A percentile compares a stretch with the other conserved stretches of the same genome.
Evolutionary conservation across 2,888 invertebrate genomes (phyloP).

Genomic region (Netelia virgata): DNA sequence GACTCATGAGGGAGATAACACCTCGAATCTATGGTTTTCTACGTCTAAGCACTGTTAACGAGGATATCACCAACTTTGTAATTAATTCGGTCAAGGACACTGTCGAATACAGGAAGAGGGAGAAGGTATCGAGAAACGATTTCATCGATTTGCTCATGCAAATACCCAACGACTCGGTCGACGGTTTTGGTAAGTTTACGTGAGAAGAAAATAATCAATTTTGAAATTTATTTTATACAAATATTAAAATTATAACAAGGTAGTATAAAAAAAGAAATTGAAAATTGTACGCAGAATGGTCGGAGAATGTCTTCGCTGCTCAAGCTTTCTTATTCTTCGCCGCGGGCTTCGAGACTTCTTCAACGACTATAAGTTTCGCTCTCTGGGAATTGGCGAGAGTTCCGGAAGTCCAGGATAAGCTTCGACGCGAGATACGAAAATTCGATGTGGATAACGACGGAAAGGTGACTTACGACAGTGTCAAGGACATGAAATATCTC

Average conservation of each 20-base stretch:
- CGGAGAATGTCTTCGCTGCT: slow-evolving; percentile 80
- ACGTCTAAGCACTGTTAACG: slow-evolving; percentile 50
- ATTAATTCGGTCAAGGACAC: slow-evolving; percentile 78
- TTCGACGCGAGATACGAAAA: slow-evolving; percentile 39
- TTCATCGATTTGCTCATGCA: slow-evolving; percentile 84
- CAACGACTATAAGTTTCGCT: slow-evolving; percentile 83
- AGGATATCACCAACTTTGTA: slow-evolving; percentile 78
- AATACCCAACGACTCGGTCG: slow-evolving; percentile 68
- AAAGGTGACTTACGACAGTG: slow-evolving; percentile 52
- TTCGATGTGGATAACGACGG: slow-evolving; percentile 29
- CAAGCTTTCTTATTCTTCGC: slow-evolving; percentile 79
- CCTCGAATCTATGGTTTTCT: slow-evolving; percentile 72
- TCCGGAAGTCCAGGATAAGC: slow-evolving; percentile 82
- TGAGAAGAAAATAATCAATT: too few relatives aligned
- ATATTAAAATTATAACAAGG: too few relatives aligned
- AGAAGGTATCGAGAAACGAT: slow-evolving; percentile 83
- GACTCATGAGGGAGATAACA: slow-evolving; percentile 26
- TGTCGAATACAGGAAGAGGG: slow-evolving; percentile 81
- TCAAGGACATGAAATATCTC: slow-evolving; percentile 79
- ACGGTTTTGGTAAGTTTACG: slow-evolving; percentile 36
- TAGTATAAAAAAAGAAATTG: not conserved
- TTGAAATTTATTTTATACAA: too few relatives aligned
- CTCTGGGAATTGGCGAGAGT: slow-evolving; percentile 84
- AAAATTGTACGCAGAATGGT: slow-evolving; percentile 74
- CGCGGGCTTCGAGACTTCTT: slow-evolving; percentile 85